These are phyloP conservation scores for Hemaris fuciformis DNA, from an alignment of 2,888 invertebrate genomes.

Conservation along the genomic window DNA sequence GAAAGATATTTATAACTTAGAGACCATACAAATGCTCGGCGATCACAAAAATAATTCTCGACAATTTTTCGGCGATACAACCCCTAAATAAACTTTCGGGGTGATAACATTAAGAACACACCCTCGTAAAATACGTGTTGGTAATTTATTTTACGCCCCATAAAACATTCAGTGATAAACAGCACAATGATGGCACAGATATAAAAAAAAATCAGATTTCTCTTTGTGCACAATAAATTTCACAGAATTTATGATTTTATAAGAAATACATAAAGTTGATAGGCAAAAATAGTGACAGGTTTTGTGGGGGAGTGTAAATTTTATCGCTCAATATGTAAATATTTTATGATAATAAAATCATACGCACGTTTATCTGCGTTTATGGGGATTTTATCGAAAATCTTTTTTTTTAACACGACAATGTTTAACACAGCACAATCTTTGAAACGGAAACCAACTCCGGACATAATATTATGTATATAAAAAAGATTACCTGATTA, in stretches of 20 bases:
- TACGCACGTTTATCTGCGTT: background rate
- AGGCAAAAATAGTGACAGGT: background rate
- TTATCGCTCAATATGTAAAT: background rate
- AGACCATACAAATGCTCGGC: background rate
- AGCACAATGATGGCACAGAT: slow-evolving; percentile 42
- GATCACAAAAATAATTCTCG: slow-evolving; percentile 12
- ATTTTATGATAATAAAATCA: slow-evolving; percentile 4
- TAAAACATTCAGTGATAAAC: slow-evolving; percentile 54
- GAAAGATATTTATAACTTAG: background rate
- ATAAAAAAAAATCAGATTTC: slow-evolving; percentile 10
- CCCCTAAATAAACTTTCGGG: slow-evolving; percentile 30
- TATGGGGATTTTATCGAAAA: slow-evolving; percentile 9
- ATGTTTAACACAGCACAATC: background rate
- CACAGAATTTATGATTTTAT: background rate
- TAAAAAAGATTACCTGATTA: no score
- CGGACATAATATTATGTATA: no score
- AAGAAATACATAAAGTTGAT: slow-evolving; percentile 2
- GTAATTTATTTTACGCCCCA: slow-evolving; percentile 57
- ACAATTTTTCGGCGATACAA: slow-evolving; percentile 16
- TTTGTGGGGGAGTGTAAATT: background rate
- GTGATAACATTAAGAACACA: slow-evolving; percentile 36
- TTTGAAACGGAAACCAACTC: no score
- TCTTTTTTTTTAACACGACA: background rate
- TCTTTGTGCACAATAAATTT: background rate
- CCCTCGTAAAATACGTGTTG: slow-evolving; percentile 37